phyloP scores from a whole-genome alignment of 2,888 invertebrate species.

The Bedellia somnulentella region DNA sequence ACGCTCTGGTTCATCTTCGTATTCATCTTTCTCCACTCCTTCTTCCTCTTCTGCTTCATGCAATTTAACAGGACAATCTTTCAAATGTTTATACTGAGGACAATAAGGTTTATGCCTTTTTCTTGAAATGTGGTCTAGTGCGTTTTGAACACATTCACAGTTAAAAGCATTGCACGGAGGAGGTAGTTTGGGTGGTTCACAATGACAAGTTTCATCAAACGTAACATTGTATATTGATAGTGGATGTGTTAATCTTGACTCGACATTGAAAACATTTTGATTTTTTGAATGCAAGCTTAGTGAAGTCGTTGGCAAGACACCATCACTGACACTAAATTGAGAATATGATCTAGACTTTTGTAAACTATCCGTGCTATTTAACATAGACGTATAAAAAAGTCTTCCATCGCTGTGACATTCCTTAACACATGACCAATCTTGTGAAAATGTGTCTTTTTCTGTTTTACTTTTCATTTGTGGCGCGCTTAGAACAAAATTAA shows the following conservation, averaged over 20 bases:
- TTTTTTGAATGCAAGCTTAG: background rate
- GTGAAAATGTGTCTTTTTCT: background rate
- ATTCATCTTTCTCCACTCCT: conserved; percentile 30
- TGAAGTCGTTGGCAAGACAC: background rate
- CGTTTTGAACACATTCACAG: conserved; percentile 37
- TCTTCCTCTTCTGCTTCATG: conserved; percentile 19
- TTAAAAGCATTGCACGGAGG: conserved; percentile 44
- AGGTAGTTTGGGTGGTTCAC: conserved; percentile 31
- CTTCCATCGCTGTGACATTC: too few relatives aligned
- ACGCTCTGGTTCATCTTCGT: conserved; percentile 35
- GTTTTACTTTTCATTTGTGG: background rate
- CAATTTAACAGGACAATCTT: conserved; percentile 21
- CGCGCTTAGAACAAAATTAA: background rate
- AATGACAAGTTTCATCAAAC: conserved; percentile 19
- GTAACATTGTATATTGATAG: background rate
- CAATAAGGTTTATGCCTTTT: conserved; percentile 40
- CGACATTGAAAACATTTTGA: background rate
- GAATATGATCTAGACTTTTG: background rate
- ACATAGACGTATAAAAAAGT: too few relatives aligned
- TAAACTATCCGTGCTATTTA: too few relatives aligned
- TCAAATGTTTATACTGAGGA: conserved; percentile 39
- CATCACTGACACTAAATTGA: background rate
- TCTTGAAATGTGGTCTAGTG: conserved; percentile 22
- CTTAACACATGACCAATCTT: too few relatives aligned
- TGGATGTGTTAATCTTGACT: background rate